Conservation (phyloP, 2,888 invertebrate genomes). For the Pycnomerus fuliginosus region DNA sequence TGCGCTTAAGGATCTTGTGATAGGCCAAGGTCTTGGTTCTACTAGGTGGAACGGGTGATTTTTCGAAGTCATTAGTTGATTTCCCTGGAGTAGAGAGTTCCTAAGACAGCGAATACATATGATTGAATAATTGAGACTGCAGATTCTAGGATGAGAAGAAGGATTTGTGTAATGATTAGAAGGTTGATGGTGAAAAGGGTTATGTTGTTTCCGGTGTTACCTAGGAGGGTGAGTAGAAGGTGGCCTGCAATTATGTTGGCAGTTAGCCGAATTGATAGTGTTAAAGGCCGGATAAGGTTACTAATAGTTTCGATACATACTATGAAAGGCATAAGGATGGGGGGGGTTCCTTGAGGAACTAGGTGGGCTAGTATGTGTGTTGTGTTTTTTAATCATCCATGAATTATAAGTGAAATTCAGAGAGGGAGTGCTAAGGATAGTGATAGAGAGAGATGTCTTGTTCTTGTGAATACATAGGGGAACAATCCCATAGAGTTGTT, state of each 20-base stretch:
- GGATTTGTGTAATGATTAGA: constrained; percentile 34
- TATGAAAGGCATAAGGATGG: constrained; percentile 68
- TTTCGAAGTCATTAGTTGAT: constrained; percentile 56
- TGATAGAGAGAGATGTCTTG: constrained; percentile 64
- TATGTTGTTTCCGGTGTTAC: constrained; percentile 49
- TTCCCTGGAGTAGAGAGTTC: constrained; percentile 68
- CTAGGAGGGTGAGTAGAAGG: constrained; percentile 57
- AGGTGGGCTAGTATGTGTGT: constrained; percentile 67
- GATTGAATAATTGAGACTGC: constrained; percentile 67
- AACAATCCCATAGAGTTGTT: constrained; percentile 71
- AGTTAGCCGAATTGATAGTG: constrained; percentile 60
- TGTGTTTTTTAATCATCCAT: constrained; percentile 63
- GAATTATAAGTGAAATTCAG: constrained; percentile 67
- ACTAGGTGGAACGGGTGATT: constrained; percentile 67
- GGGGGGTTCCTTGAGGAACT: constrained; percentile 68
- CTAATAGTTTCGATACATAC: constrained; percentile 74
- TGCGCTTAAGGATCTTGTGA: constrained; percentile 61
- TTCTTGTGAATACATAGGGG: constrained; percentile 70
- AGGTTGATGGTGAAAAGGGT: constrained; percentile 34
- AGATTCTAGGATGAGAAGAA: constrained; percentile 56
- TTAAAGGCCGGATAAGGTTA: constrained; percentile 69
- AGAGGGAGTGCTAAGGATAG: constrained; percentile 61
- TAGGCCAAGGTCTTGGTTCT: constrained; percentile 66
- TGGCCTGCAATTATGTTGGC: constrained; percentile 68
- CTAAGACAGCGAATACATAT: constrained; percentile 66